A percentile compares a stretch with the other conserved stretches of the same genome.
These are phyloP conservation scores for Trisateles emortualis DNA, from an alignment of 2,888 invertebrate genomes.

Conservation along the genomic window DNA sequence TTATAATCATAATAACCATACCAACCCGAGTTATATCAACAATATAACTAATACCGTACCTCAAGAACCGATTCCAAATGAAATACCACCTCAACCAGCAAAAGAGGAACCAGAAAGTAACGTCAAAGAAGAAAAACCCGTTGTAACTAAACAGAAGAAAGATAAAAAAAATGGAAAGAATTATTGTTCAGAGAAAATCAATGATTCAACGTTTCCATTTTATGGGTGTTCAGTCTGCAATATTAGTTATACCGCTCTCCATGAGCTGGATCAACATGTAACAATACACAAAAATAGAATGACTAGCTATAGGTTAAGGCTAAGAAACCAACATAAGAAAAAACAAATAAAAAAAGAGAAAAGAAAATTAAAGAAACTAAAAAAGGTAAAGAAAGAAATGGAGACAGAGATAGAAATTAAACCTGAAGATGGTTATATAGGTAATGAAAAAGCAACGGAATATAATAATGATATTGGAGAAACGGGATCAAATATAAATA, in stretches of 20 bases:
- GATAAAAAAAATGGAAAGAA: constrained; percentile 60
- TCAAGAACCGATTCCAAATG: not conserved
- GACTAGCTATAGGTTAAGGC: constrained; percentile 74
- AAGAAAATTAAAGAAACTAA: constrained; percentile 62
- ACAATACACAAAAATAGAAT: constrained; percentile 72
- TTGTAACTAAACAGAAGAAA: constrained; percentile 33
- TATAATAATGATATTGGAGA: constrained; percentile 29
- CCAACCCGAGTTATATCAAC: not conserved
- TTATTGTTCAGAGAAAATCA: constrained; percentile 75
- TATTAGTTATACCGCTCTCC: constrained; percentile 61
- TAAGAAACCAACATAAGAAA: constrained; percentile 69
- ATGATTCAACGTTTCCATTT: constrained; percentile 70
- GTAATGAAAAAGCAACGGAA: constrained; percentile 65
- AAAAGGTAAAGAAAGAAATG: constrained; percentile 54
- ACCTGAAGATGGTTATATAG: constrained; percentile 79
- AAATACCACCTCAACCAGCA: not conserved
- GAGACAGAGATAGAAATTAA: constrained; percentile 69
- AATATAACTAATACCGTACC: constrained; percentile 5
- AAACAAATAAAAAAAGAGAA: constrained; percentile 69
- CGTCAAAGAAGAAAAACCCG: constrained; percentile 44
- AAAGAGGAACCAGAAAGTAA: constrained; percentile 13
- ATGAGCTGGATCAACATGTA: constrained; percentile 73
- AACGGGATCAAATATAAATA: not conserved
- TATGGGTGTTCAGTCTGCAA: constrained; percentile 78
- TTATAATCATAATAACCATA: constrained; percentile 25